A percentile compares a stretch with the other conserved stretches of the same genome.
Conservation (phyloP, 2,797 vertebrate genomes). For the Selene dorsalis region DNA sequence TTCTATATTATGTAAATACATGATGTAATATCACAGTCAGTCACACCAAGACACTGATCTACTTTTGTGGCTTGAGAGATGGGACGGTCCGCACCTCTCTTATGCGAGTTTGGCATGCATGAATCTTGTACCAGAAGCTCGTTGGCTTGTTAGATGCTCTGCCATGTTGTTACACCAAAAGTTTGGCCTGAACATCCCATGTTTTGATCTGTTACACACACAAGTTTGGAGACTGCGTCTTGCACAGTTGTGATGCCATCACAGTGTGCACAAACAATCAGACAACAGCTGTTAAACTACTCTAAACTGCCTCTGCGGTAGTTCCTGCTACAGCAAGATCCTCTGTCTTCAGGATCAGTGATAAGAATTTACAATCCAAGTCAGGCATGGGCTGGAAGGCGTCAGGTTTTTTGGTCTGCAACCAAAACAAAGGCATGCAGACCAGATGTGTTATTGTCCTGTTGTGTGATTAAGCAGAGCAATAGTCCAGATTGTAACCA, state of each 20-base stretch:
- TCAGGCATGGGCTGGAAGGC: neutral
- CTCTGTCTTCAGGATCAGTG: neutral
- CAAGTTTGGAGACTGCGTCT: no score
- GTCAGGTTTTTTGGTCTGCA: neutral
- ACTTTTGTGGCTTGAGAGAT: neutral
- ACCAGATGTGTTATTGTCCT: neutral
- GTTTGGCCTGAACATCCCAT: neutral
- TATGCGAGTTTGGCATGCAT: neutral
- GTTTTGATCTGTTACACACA: no score
- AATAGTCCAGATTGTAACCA: neutral
- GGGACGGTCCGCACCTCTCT: neutral
- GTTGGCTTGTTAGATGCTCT: neutral
- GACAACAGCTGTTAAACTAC: no score
- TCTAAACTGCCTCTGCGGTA: no score
- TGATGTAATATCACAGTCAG: neutral
- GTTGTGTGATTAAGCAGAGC: conserved; percentile 1
- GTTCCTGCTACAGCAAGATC: no score
- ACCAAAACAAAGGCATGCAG: neutral
- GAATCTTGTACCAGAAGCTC: neutral
- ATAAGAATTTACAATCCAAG: neutral
- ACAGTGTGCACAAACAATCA: no score
- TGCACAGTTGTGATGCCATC: no score
- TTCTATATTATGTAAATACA: no score
- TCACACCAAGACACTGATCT: neutral
- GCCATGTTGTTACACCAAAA: neutral